Conservation (phyloP, 2,888 invertebrate species). For the Eupithecia centaureata region DNA sequence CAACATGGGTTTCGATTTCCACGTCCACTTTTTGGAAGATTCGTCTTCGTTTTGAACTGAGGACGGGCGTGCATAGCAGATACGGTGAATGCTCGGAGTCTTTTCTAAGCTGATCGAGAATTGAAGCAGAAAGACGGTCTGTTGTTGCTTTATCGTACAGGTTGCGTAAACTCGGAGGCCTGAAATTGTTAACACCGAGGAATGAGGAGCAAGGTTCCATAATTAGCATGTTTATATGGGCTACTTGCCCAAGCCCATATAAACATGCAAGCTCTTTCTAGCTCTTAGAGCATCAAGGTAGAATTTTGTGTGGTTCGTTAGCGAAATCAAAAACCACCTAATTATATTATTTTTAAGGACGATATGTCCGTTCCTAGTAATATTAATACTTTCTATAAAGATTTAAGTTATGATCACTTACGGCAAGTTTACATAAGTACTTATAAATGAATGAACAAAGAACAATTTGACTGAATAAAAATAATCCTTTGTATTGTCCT, state of each 20-base stretch:
- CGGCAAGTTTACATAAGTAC: not conserved
- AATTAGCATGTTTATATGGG: slow-evolving; percentile 11
- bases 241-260: too few species aligned
- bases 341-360: too few species aligned
- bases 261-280: too few species aligned
- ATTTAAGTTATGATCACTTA: not conserved
- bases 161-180: slow-evolving; percentile 89
- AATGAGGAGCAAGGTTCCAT: slow-evolving; percentile 21
- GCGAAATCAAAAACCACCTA: not conserved
- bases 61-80: slow-evolving; percentile 92
- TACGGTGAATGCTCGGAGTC: slow-evolving; percentile 87
- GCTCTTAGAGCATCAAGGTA: not conserved
- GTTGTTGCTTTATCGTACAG: slow-evolving; percentile 91
- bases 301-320: not conserved
- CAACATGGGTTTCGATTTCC: slow-evolving; percentile 95
- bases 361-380: too few species aligned
- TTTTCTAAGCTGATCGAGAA: slow-evolving; percentile 86
- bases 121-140: slow-evolving; percentile 86
- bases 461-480: slow-evolving; percentile 12
- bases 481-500: slow-evolving; percentile 20
- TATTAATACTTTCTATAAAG: not conserved
- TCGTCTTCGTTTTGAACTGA: slow-evolving; percentile 88
- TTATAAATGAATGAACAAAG: slow-evolving; percentile 11
- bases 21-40: slow-evolving; percentile 88
- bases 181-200: slow-evolving; percentile 45